Evolutionary conservation across 1,140 invertebrate genomes (phyloP).

Genomic region (Diabrotica undecimpunctata): DNA sequence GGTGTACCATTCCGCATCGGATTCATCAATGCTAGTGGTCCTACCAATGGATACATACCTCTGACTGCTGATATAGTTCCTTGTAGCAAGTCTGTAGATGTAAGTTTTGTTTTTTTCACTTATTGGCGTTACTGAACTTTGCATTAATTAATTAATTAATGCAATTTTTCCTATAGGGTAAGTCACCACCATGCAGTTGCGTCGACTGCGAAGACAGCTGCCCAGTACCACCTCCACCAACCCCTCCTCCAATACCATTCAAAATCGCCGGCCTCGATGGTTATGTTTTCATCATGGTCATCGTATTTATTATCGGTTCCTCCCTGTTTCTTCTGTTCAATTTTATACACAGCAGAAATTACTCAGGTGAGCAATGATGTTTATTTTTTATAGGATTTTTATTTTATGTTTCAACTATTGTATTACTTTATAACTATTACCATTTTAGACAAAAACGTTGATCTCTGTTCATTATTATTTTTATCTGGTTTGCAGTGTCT

Average conservation of each 20-base stretch:
- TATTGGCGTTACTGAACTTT: too few relatives aligned
- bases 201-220: conserved; percentile 83
- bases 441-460: too few relatives aligned
- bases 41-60: conserved; percentile 53
- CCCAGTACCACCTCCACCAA: conserved; percentile 64
- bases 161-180: conserved; percentile 47
- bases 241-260: conserved; percentile 62
- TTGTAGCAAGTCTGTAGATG: conserved; percentile 64
- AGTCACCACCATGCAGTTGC: conserved; percentile 75
- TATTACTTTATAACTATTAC: too few relatives aligned
- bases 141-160: too few relatives aligned
- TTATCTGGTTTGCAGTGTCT: too few relatives aligned
- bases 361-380: conserved; percentile 27
- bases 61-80: conserved; percentile 60
- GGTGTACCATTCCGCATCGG: conserved; percentile 81
- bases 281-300: conserved; percentile 71
- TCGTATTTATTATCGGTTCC: conserved; percentile 68
- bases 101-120: conserved; percentile 48
- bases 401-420: too few relatives aligned
- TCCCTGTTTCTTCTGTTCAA: conserved; percentile 58
- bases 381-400: too few relatives aligned
- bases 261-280: conserved; percentile 69
- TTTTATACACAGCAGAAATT: neutral
- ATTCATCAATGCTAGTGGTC: conserved; percentile 54
- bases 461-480: too few relatives aligned